Evolutionary conservation across 2,888 invertebrate genomes (phyloP), one percentile per base, ranked within the genome.

Genomic region (Disparrhopalites patrizii): DNA sequence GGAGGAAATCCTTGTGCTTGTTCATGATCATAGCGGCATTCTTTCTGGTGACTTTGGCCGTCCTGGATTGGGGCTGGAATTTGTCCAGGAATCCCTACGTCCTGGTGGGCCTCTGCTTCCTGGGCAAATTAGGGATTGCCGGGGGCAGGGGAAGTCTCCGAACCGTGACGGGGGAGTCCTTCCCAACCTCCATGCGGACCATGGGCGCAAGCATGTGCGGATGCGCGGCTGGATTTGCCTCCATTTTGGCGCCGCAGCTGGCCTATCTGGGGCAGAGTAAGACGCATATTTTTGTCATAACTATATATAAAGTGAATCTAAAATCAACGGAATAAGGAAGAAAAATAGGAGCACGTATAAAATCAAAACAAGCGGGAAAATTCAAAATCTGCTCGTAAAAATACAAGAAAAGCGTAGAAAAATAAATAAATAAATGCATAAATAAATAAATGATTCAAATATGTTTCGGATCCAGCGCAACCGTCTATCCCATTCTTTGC

Each of bases 161-260:
- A 25, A 62, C 62, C 1, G 20, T 62, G 23, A 62, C 62, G 8
- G 62, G 62, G 10, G 62, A 62, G 36, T 30, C 52, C 3, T 62
- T 31, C 27, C 62, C 62, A 1, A 62, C 62, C 2, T 51, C 62
- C 5, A 33, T 62, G 8, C 31, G 62, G 10, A 31, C 62, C 3
- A 62, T 62, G 62, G 62, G 62, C 2, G 18, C 31, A 25, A 30
- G 52, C 18, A 8, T 62, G 5, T 30, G 33, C 31, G 3, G 52
- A 18, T n/a, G 10, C n/a, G 30, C 33, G 20, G 20, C 57, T 8
- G 51, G 52, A 33, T n/a, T 62, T 20, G 62, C 30, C 5, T 50
- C 62, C 5, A 33, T 31, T 30, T 13, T 60, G 10, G 62, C 52
- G 15, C 62, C 62, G 7, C 62, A 62, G 38, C 27, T 62, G n/a